These are phyloP conservation scores for Sebastes trivittatus DNA, from an alignment of 2,797 vertebrate genomes.

Conservation along the genomic window DNA sequence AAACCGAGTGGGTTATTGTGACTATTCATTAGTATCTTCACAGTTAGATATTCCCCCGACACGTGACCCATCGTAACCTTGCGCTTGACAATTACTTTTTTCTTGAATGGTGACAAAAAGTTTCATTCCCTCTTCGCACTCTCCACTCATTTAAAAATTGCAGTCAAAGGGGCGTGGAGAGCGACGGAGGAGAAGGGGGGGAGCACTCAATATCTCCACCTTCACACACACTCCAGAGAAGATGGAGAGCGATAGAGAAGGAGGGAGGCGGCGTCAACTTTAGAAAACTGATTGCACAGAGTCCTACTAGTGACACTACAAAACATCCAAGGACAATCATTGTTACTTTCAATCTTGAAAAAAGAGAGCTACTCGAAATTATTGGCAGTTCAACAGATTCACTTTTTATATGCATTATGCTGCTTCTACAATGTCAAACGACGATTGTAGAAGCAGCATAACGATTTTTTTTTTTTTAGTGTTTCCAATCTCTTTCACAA, in stretches of 20 bases:
- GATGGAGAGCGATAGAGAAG: constrained; percentile 37
- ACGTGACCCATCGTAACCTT: constrained; percentile 32
- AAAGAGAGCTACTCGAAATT: not conserved
- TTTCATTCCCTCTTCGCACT: constrained; percentile 14
- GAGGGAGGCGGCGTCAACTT: constrained; percentile 26
- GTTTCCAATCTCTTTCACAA: no score
- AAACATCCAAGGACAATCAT: constrained; percentile 37
- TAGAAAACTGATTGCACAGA: constrained; percentile 42
- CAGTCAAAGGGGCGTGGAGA: constrained; percentile 24
- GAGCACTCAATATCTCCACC: constrained; percentile 14
- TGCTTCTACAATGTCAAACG: not conserved
- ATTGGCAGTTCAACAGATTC: no score
- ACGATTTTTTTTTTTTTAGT: no score
- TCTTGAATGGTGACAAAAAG: constrained; percentile 7
- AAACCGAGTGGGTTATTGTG: constrained; percentile 23
- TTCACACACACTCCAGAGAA: constrained; percentile 19
- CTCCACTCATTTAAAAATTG: constrained; percentile 48
- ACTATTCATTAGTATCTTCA: constrained; percentile 27
- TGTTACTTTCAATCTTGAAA: constrained; percentile 7
- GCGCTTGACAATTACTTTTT: constrained; percentile 19
- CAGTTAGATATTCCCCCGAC: constrained; percentile 20
- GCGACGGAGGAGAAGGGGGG: not conserved
- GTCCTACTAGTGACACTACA: not conserved
- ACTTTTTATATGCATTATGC: not conserved
- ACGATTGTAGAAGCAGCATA: no score